Evolutionary conservation across 2,888 invertebrate genomes (phyloP).

Genomic region (Linyphia triangularis): DNA sequence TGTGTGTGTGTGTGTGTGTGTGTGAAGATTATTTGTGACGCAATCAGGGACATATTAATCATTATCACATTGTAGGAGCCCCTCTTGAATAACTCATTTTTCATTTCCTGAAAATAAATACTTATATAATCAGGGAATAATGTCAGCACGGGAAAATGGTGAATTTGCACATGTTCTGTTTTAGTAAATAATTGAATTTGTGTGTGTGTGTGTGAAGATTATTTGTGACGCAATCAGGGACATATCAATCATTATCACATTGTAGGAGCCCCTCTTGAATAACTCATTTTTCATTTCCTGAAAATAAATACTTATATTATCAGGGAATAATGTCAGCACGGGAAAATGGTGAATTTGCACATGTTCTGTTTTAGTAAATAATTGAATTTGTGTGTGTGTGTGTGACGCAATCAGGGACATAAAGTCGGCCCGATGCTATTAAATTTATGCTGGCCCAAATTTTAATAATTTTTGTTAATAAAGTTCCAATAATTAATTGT

Average conservation of each 20-base stretch:
- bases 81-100: slow-evolving; percentile 46
- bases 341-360: neutral
- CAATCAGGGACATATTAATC: too few species aligned
- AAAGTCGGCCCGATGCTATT: too few species aligned
- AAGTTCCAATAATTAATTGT: too few species aligned
- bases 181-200: too few species aligned
- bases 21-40: too few species aligned
- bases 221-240: too few species aligned
- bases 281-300: slow-evolving; percentile 64
- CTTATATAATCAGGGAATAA: neutral
- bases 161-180: neutral
- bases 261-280: slow-evolving; percentile 51
- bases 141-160: neutral
- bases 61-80: slow-evolving; percentile 61
- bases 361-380: neutral
- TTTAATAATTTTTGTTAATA: too few species aligned
- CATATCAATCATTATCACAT: slow-evolving; percentile 65
- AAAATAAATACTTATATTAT: neutral
- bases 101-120: slow-evolving; percentile 63
- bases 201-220: too few species aligned
- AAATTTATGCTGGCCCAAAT: too few species aligned
- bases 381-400: too few species aligned
- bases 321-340: neutral
- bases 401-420: too few species aligned
- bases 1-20: too few species aligned